Percentiles rank a stretch among this genome's conserved stretches.
These are phyloP conservation scores for Eilema caniola DNA, from an alignment of 2,888 invertebrate genomes.

Conservation along the genomic window DNA sequence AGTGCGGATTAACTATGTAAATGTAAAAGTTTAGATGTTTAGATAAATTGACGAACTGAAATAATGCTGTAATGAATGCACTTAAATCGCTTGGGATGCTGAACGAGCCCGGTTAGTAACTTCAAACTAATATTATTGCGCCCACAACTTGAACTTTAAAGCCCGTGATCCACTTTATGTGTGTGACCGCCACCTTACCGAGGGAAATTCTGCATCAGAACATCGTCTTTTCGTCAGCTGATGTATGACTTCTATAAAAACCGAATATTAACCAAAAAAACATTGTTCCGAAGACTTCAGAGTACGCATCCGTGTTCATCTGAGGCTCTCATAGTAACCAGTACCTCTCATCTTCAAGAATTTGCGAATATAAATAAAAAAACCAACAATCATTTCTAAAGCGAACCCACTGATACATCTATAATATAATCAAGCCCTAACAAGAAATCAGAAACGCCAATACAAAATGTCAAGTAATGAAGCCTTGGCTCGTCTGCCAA, in stretches of 20 bases:
- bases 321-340: too few relatives aligned
- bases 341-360: background rate
- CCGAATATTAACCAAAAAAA: too few relatives aligned
- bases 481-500: slow-evolving; percentile 16
- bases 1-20: background rate
- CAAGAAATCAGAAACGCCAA: slow-evolving; percentile 9
- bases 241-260: too few relatives aligned
- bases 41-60: background rate
- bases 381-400: background rate
- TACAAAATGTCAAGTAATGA: slow-evolving; percentile 14
- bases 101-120: background rate
- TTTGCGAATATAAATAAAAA: background rate
- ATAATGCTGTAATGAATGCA: background rate
- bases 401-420: background rate
- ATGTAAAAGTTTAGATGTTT: background rate
- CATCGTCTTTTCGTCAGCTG: background rate
- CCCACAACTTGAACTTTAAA: too few relatives aligned
- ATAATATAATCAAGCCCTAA: background rate
- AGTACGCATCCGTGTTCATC: too few relatives aligned
- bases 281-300: too few relatives aligned
- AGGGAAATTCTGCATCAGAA: background rate
- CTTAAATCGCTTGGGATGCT: background rate
- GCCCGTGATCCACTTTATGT: too few relatives aligned
- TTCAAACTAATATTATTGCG: background rate
- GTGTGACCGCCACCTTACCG: background rate